A percentile compares a stretch with the other conserved stretches of the same genome.
These are phyloP conservation scores for Mus caroli DNA, from an alignment of 2,797 vertebrate genomes.

Conservation along the genomic window DNA sequence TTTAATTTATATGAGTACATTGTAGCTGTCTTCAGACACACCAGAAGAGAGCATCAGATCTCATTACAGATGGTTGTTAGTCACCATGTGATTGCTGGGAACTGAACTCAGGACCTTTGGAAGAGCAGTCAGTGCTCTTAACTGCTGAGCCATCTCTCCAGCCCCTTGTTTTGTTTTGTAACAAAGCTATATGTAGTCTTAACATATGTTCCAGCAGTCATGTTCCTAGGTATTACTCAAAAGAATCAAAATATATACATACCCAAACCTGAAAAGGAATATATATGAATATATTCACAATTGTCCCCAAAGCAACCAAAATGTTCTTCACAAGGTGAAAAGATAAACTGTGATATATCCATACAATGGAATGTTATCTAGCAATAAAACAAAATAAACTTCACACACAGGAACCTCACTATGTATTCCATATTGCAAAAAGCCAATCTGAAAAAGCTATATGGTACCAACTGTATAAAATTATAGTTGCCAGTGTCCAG, in stretches of 20 bases:
- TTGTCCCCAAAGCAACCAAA: not conserved
- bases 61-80: too few relatives aligned
- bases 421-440: not conserved
- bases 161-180: not conserved
- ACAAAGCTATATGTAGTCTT: slow-evolving; percentile 35
- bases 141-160: too few relatives aligned
- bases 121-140: too few relatives aligned
- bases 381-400: not conserved
- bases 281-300: not conserved
- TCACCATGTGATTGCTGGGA: too few relatives aligned
- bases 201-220: not conserved
- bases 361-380: not conserved
- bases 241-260: not conserved
- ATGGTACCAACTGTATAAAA: not conserved
- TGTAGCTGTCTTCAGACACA: too few relatives aligned
- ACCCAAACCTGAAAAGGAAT: not conserved
- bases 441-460: not conserved
- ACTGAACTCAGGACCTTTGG: too few relatives aligned
- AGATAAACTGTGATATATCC: not conserved
- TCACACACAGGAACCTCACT: not conserved
- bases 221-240: slow-evolving; percentile 35
- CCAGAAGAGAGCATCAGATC: too few relatives aligned
- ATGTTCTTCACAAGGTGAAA: not conserved
- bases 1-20: not conserved
- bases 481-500: not conserved